Percentiles rank a stretch among this genome's conserved stretches.
phyloP scores from a whole-genome alignment of 2,113 vertebrate genomes.

The Hippocampus comes region DNA sequence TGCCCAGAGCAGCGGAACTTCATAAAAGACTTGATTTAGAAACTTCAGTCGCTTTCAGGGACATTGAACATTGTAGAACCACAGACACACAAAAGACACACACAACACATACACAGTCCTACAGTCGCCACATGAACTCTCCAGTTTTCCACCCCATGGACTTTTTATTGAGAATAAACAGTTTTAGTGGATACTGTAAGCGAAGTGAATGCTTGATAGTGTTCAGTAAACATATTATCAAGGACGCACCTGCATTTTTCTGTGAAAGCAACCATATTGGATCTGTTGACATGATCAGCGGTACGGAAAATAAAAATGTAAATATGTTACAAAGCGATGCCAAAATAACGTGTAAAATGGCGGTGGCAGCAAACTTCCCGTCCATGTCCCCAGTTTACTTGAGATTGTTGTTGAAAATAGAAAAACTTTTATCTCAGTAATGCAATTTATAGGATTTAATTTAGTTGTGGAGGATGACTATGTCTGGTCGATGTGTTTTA shows the following conservation, averaged over 20 bases:
- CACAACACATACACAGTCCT: not conserved
- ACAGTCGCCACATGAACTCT: not conserved
- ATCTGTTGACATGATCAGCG: no score
- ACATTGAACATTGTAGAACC: slow-evolving; percentile 35
- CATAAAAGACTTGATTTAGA: slow-evolving; percentile 68
- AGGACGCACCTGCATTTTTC: not conserved
- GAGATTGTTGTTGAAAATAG: no score
- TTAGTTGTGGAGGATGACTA: no score
- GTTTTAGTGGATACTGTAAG: slow-evolving; percentile 25
- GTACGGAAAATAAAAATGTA: no score
- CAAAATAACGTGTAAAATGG: no score
- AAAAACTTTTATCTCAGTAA: no score
- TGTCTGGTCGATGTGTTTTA: no score
- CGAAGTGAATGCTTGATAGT: not conserved
- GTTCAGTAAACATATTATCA: not conserved
- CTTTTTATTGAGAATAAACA: slow-evolving; percentile 37
- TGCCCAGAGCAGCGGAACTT: slow-evolving; percentile 62
- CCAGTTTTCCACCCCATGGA: not conserved
- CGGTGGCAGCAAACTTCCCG: no score
- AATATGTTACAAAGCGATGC: no score
- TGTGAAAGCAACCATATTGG: not conserved
- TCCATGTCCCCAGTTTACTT: no score
- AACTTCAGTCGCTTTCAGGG: slow-evolving; percentile 52
- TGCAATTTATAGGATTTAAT: no score
- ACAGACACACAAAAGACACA: slow-evolving; percentile 11